These are phyloP conservation scores for Meandrina meandrites DNA, from an alignment of 92 coral and sea anemone genomes.

Conservation along the genomic window DNA sequence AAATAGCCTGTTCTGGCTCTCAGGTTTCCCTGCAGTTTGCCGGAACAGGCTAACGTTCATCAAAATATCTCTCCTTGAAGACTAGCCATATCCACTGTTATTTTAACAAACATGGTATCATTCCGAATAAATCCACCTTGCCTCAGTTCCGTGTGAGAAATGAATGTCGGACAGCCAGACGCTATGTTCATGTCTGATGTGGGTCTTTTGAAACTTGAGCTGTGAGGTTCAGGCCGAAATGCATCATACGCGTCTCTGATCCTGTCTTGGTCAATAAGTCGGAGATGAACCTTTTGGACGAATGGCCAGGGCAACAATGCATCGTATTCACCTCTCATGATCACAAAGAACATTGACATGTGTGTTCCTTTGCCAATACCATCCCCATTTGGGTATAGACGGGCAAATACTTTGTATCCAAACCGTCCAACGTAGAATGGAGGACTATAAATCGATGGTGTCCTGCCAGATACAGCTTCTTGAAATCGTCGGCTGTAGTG, in stretches of 20 bases:
- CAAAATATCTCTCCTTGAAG: conserved; percentile 38
- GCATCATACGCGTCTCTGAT: conserved; percentile 69
- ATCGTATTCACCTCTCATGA: conserved; percentile 96
- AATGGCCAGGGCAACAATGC: conserved; percentile 91
- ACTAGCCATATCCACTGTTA: conserved; percentile 71
- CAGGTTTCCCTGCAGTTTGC: too few species aligned
- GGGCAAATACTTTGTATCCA: conserved; percentile 88
- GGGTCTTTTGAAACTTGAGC: conserved; percentile 91
- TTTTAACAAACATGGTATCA: conserved; percentile 75
- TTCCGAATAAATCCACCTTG: conserved; percentile 66
- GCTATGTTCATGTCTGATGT: conserved; percentile 90
- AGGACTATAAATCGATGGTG: conserved; percentile 84
- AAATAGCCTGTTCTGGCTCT: too few species aligned
- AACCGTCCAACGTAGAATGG: conserved; percentile 87
- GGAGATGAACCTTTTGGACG: conserved; percentile 81
- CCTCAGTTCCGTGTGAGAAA: conserved; percentile 65
- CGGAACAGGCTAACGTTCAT: too few species aligned
- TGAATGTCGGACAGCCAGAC: conserved; percentile 82
- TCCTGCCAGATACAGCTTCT: conserved; percentile 72
- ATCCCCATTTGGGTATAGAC: conserved; percentile 84
- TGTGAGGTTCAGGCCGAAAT: conserved; percentile 88
- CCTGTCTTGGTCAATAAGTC: conserved; percentile 79
- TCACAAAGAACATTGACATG: conserved; percentile 83
- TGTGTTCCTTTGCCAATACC: conserved; percentile 86
- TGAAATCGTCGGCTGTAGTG: conserved; percentile 72